phyloP scores from a whole-genome alignment of 2,113 vertebrate species.

The Xiphias gladius region DNA sequence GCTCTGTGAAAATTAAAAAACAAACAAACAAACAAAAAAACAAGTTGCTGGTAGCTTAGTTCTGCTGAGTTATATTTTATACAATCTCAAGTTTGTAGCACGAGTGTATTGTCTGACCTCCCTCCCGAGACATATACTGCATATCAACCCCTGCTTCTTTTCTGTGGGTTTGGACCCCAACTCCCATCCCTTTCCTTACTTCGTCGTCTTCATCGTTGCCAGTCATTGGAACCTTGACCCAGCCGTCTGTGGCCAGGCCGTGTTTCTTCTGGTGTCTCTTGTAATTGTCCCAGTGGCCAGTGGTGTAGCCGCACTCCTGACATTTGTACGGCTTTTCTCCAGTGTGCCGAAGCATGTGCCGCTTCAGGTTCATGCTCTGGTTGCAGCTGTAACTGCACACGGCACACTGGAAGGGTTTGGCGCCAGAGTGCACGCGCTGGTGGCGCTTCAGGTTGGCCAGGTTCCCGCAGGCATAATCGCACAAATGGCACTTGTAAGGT shows the following conservation, averaged over 20 bases:
- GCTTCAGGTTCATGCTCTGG: constrained; percentile 99
- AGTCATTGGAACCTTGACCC: constrained; percentile 85
- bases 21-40: constrained; percentile 25
- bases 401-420: constrained; percentile 96
- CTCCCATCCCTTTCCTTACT: constrained; percentile 58
- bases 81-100: constrained; percentile 78
- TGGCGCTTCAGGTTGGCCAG: constrained; percentile 98
- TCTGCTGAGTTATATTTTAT: constrained; percentile 69
- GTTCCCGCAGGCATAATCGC: constrained; percentile 97
- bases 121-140: constrained; percentile 74
- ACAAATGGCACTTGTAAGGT: constrained; percentile 94
- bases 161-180: constrained; percentile 57
- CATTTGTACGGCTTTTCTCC: constrained; percentile 97
- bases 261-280: constrained; percentile 99
- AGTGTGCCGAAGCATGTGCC: constrained; percentile 97
- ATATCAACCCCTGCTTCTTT: constrained; percentile 64
- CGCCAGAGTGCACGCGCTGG: constrained; percentile 95
- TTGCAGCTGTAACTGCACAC: constrained; percentile 98
- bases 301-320: constrained; percentile 93
- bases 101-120: constrained; percentile 60
- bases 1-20: constrained; percentile 55
- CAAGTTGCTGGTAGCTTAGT: constrained; percentile 80
- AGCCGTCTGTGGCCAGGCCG: constrained; percentile 88
- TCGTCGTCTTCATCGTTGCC: constrained; percentile 65
- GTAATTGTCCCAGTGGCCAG: constrained; percentile 99